Percentiles rank a stretch among this genome's conserved stretches.
Evolutionary conservation across 2,888 invertebrate genomes (phyloP).

Genomic region (Lycia hirtaria): DNA sequence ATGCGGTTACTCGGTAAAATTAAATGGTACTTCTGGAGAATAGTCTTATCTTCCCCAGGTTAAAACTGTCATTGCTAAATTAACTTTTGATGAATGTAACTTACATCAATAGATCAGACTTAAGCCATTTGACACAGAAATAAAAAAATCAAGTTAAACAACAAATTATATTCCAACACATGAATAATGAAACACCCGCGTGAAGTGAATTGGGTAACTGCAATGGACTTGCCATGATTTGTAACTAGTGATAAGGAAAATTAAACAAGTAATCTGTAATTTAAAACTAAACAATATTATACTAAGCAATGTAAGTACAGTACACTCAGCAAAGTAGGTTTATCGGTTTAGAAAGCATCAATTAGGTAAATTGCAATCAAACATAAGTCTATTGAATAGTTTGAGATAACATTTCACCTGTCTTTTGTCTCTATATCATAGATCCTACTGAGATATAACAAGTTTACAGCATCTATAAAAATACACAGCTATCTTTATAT

Average conservation of each 20-base stretch:
- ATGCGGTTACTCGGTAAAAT: too few species aligned
- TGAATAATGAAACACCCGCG: slow-evolving; percentile 9
- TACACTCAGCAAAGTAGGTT: slow-evolving; percentile 24
- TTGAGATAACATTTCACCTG: slow-evolving; percentile 52
- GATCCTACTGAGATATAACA: slow-evolving; percentile 62
- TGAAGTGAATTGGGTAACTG: neutral
- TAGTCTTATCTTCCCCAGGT: too few species aligned
- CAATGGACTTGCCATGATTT: neutral
- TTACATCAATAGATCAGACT: neutral
- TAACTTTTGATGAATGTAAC: neutral
- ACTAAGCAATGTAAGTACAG: slow-evolving; percentile 27
- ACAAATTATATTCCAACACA: neutral
- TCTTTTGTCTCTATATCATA: slow-evolving; percentile 52
- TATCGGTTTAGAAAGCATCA: slow-evolving; percentile 18
- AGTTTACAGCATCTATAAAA: slow-evolving; percentile 65
- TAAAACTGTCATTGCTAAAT: too few species aligned
- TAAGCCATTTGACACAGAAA: neutral
- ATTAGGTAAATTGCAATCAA: slow-evolving; percentile 14
- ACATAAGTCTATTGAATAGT: slow-evolving; percentile 35
- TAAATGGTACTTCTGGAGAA: too few species aligned
- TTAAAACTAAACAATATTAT: slow-evolving; percentile 13
- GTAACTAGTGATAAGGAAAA: slow-evolving; percentile 10
- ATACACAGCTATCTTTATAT: slow-evolving; percentile 65
- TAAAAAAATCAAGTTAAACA: slow-evolving; percentile 3
- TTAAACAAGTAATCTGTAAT: slow-evolving; percentile 6